Conservation (phyloP, 2,113 vertebrate species). For the Siniperca chuatsi region DNA sequence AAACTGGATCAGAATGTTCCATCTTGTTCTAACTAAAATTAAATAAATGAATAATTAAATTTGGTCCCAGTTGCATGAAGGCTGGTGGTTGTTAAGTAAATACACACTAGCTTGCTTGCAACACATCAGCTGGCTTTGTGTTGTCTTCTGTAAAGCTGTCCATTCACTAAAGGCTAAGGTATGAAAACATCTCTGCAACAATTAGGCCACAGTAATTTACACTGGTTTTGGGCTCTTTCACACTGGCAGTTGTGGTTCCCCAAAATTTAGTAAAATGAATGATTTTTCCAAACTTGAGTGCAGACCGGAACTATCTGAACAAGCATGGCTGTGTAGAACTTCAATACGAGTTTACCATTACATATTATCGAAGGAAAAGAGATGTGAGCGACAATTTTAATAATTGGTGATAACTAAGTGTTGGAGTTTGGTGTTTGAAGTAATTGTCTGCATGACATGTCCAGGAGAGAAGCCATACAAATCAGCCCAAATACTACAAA, state of each 20-base stretch:
- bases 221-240: background rate
- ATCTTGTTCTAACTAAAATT: constrained; percentile 45
- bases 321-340: background rate
- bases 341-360: background rate
- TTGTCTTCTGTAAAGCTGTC: constrained; percentile 7
- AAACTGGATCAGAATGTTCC: constrained; percentile 40
- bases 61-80: constrained; percentile 33
- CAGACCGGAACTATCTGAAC: background rate
- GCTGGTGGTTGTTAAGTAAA: constrained; percentile 21
- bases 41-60: constrained; percentile 49
- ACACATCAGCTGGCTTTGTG: constrained; percentile 5
- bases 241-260: background rate
- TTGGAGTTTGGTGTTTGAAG: background rate
- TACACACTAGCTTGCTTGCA: background rate
- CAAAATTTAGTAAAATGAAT: background rate
- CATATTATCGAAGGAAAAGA: background rate
- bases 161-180: background rate
- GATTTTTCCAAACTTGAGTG: background rate
- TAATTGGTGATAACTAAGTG: background rate
- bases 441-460: background rate
- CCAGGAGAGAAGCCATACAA: background rate
- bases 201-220: background rate
- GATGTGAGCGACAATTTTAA: accelerated
- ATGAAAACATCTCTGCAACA: background rate
- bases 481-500: too few species aligned